Conservation (phyloP, 2,888 invertebrate species). For the Cosmopolites sordidus region DNA sequence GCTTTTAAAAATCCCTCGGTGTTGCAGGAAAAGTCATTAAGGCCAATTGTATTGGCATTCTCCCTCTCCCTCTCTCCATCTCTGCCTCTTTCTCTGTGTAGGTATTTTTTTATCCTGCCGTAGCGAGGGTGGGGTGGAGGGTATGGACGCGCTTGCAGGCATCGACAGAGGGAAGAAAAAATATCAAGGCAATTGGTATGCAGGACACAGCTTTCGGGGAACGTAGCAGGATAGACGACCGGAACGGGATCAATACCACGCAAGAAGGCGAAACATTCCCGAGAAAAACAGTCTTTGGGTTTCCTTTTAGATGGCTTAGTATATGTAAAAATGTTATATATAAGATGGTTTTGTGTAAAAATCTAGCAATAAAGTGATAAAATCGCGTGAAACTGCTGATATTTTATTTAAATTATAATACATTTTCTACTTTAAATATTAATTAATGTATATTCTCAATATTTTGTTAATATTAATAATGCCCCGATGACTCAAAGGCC, state of each 20-base stretch:
- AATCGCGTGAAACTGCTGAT: too few relatives aligned
- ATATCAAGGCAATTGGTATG: conserved; percentile 60
- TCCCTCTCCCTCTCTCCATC: conserved; percentile 8
- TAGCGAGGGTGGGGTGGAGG: conserved; percentile 32
- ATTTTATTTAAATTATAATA: too few relatives aligned
- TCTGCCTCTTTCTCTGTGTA: conserved; percentile 31
- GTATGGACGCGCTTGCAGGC: conserved; percentile 32
- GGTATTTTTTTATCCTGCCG: conserved; percentile 44
- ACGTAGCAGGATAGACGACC: conserved; percentile 45
- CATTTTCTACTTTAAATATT: too few relatives aligned
- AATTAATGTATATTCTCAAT: too few relatives aligned
- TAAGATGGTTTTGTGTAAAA: too few relatives aligned
- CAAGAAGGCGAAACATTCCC: conserved; percentile 49
- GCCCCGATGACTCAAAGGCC: too few relatives aligned
- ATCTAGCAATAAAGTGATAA: too few relatives aligned
- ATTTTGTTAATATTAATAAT: too few relatives aligned
- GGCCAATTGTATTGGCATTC: conserved; percentile 44
- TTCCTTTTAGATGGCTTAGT: too few relatives aligned
- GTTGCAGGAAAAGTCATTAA: conserved; percentile 40
- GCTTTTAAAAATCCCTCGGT: conserved; percentile 15
- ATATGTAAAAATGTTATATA: too few relatives aligned
- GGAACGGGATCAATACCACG: conserved; percentile 50
- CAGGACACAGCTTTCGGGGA: conserved; percentile 55
- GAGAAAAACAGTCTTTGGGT: conserved; percentile 43
- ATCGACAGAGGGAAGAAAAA: conserved; percentile 47